A percentile compares a stretch with the other conserved stretches of the same genome.
These are phyloP conservation scores for Galleria mellonella DNA, from an alignment of 1,140 invertebrate species.

Conservation along the genomic window DNA sequence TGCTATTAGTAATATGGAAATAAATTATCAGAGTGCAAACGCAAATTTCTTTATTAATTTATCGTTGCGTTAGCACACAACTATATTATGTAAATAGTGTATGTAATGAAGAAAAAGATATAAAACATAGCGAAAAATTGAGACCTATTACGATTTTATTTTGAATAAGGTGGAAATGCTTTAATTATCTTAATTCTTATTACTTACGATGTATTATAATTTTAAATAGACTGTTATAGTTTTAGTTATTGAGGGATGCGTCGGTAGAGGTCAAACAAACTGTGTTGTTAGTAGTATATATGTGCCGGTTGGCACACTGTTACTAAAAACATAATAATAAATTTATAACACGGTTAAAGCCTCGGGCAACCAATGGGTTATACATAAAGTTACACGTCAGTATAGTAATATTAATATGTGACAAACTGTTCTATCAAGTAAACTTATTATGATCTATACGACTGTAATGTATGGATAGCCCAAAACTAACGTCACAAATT, in stretches of 20 bases:
- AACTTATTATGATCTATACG: neutral
- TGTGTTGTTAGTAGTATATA: conserved; percentile 33
- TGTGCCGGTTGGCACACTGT: no score
- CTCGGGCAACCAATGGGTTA: no score
- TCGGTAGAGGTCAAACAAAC: conserved; percentile 33
- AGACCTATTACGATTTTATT: conserved; percentile 62
- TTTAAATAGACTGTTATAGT: conserved; percentile 71
- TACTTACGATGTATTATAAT: conserved; percentile 68
- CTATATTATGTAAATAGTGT: conserved; percentile 60
- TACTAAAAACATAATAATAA: no score
- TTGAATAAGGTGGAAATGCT: conserved; percentile 71
- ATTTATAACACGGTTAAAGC: no score
- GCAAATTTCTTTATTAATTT: conserved; percentile 54
- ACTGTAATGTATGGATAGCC: neutral
- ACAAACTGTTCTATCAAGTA: no score
- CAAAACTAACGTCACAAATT: conserved; percentile 27
- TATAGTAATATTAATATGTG: no score
- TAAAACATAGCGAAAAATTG: conserved; percentile 54
- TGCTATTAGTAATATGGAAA: conserved; percentile 51
- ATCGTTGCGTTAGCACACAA: conserved; percentile 50
- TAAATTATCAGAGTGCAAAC: conserved; percentile 43
- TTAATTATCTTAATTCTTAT: conserved; percentile 69
- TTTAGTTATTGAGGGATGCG: conserved; percentile 54
- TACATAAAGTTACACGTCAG: no score
- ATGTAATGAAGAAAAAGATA: conserved; percentile 47